These are phyloP conservation scores for Hemicrepidius hirtus DNA, from an alignment of 2,888 invertebrate genomes.

Conservation along the genomic window DNA sequence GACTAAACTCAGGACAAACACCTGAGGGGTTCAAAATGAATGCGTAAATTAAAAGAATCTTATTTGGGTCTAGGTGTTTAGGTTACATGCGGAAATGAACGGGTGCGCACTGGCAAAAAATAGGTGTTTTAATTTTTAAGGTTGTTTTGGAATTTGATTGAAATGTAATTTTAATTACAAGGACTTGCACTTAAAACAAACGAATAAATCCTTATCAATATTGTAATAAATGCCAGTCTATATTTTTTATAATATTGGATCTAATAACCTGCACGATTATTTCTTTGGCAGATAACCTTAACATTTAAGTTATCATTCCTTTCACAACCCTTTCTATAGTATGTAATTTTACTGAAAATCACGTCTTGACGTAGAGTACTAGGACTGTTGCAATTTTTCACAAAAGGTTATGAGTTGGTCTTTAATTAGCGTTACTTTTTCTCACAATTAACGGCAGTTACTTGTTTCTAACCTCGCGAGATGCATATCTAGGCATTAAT, in stretches of 20 bases:
- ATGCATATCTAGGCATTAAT: constrained; percentile 32
- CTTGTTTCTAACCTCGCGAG: constrained; percentile 25
- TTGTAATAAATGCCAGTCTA: not conserved
- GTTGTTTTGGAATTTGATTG: too few species aligned
- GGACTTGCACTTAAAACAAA: not conserved
- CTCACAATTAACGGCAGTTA: constrained; percentile 33
- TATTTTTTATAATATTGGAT: constrained; percentile 8
- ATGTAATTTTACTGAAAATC: constrained; percentile 17
- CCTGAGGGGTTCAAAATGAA: too few species aligned
- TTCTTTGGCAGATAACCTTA: constrained; percentile 20
- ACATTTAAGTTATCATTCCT: constrained; percentile 18
- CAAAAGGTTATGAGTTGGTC: constrained; percentile 25
- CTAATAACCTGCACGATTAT: constrained; percentile 12
- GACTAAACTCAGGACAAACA: too few species aligned
- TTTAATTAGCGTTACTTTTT: constrained; percentile 34
- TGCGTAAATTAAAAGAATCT: too few species aligned
- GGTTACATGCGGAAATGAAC: too few species aligned
- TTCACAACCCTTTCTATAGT: constrained; percentile 24
- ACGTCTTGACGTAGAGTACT: constrained; percentile 18
- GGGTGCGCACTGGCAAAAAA: too few species aligned
- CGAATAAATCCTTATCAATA: not conserved
- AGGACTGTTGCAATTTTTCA: constrained; percentile 20
- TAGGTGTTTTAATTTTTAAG: too few species aligned
- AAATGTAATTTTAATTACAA: not conserved
- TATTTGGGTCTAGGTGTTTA: too few species aligned